These are phyloP conservation scores for Axinella damicornis DNA, from an alignment of 37 sponge, comb jelly and placozoan species.

Conservation along the genomic window DNA sequence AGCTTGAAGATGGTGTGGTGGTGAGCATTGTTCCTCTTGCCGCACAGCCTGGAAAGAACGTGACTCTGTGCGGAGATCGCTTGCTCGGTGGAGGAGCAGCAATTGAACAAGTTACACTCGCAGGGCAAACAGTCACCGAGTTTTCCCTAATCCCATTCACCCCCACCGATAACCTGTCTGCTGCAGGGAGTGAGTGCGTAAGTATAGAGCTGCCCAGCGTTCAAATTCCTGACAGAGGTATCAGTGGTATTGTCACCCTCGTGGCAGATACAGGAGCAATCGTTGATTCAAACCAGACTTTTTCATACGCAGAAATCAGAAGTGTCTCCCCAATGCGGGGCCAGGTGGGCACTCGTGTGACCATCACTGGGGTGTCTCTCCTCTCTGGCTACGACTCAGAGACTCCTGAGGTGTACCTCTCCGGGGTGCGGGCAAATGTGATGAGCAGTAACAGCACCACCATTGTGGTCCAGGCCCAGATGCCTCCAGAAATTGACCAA, in stretches of 20 bases:
- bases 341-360: conserved; percentile 74
- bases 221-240: neutral
- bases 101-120: conserved; percentile 26
- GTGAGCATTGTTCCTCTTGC: conserved; percentile 52
- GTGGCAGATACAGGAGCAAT: conserved; percentile 68
- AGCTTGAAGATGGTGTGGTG: conserved; percentile 59
- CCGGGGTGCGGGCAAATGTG: conserved; percentile 40
- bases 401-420: conserved; percentile 34
- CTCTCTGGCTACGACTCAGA: conserved; percentile 49
- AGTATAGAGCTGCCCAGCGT: conserved; percentile 15
- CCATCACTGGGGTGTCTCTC: conserved; percentile 61
- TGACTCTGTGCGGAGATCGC: conserved; percentile 53
- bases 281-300: conserved; percentile 30
- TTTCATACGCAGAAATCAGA: conserved; percentile 49
- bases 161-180: no score
- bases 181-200: conserved; percentile 46
- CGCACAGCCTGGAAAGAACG: conserved; percentile 11
- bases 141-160: conserved; percentile 7
- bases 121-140: neutral
- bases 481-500: neutral
- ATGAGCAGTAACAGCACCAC: neutral
- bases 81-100: conserved; percentile 60
- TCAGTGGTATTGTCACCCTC: neutral
- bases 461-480: conserved; percentile 36
- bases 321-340: conserved; percentile 53